Base-by-base conservation (phyloP, 2,113 vertebrate species). In the Puffinus mauretanicus region DNA sequence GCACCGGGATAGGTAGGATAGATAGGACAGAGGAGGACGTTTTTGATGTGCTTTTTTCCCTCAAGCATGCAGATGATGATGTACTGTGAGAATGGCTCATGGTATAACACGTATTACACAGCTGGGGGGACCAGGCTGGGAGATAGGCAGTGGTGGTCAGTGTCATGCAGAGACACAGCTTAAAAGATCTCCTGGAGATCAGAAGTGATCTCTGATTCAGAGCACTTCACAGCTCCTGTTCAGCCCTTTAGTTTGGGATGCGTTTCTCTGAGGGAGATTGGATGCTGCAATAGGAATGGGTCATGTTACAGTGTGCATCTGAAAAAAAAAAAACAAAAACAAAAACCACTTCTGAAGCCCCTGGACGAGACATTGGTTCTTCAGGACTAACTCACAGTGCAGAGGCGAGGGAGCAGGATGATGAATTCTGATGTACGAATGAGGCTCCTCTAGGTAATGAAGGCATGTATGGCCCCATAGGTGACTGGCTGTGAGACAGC, bases 31-130 rank as follows among this genome's bases (percentile, higher is more conserved):
- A 36, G 17, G 9, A 3, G 19, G 26, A 24, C 11, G 1, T 7
- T 44, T 76, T 38, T 36, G 8, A 44, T 30, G 24, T 27, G 29
- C 8, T 8, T 64, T 34, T n/a, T 55, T 46, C 14, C 27, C 21
- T 58, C 26, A 12, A 4, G 38, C 11, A 3, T 8, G 22, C 44
- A 8, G 44, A 2, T n/a, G 55, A 6, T 27, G 14, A 2, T 25
- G 24, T 20, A 4, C 24, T 7, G 8, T n/a, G 19, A 29, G 22
- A 10, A 4, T 24, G 34, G 30, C 46, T 61, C 9, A 2, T 54
- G 47, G 16, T 19, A 2, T 27, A 21, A 14, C 25, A 6, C 2
- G 0, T n/a, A 1, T 5, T n/a, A 11, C 16, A 4, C 34, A 17
- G 24, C 17, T 0, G 0, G 10, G 16, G 61, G 16, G 42, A n/a